phyloP scores from a whole-genome alignment of 2,113 vertebrate species.

The Kryptolebias marmoratus region DNA sequence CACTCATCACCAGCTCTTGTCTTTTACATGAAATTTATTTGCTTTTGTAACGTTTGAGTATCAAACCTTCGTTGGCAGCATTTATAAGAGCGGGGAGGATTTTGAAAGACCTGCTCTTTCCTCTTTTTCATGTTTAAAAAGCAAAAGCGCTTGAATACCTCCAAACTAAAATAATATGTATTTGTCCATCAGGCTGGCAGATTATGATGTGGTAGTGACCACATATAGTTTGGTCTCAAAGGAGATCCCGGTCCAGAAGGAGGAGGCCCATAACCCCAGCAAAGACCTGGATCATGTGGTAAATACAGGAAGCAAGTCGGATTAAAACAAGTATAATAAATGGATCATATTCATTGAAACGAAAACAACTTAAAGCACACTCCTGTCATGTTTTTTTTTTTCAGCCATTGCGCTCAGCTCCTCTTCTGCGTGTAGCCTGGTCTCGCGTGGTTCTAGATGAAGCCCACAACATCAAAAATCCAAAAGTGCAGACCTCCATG shows the following conservation, averaged over 20 bases:
- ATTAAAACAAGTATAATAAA: not conserved
- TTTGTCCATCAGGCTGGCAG: slow-evolving; percentile 82
- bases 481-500: slow-evolving; percentile 89
- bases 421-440: slow-evolving; percentile 87
- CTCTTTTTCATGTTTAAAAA: too few relatives aligned
- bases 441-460: slow-evolving; percentile 92
- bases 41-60: too few relatives aligned
- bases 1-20: too few relatives aligned
- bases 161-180: not conserved
- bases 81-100: too few relatives aligned
- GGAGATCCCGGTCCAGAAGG: slow-evolving; percentile 87
- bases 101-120: too few relatives aligned
- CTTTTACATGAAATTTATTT: too few relatives aligned
- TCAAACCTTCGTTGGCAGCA: too few relatives aligned
- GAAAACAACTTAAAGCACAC: not conserved
- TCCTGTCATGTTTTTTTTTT: not conserved
- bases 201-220: slow-evolving; percentile 91
- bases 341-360: not conserved
- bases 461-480: slow-evolving; percentile 95
- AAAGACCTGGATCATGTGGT: slow-evolving; percentile 77
- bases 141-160: too few relatives aligned
- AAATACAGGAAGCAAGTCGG: not conserved
- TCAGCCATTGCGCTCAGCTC: slow-evolving; percentile 59
- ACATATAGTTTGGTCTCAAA: slow-evolving; percentile 92
- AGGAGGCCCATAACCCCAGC: slow-evolving; percentile 75